A percentile compares a stretch with the other conserved stretches of the same genome.
Conservation (phyloP, 1,140 invertebrate species). For the Brevipalpus yothersi region DNA sequence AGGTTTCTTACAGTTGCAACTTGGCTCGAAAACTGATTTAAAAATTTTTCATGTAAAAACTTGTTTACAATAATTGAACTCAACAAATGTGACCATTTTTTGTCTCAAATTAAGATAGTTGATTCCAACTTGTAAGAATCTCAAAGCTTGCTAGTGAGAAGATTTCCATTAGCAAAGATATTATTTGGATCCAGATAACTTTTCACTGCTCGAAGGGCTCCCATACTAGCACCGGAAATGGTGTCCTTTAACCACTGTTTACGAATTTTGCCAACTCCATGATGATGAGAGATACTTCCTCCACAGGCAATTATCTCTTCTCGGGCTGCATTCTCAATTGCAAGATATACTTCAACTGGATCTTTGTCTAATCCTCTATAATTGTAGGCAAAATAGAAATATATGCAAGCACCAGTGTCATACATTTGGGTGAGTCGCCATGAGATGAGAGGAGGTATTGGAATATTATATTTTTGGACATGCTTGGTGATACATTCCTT, state of each 20-base stretch:
- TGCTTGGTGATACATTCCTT: conserved; percentile 51
- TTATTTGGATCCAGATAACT: conserved; percentile 69
- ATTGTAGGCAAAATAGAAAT: conserved; percentile 92
- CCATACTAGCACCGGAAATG: conserved; percentile 46
- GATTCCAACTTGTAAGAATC: too few species aligned
- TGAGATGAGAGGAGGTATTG: conserved; percentile 35
- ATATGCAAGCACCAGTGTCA: conserved; percentile 85
- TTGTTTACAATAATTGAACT: too few species aligned
- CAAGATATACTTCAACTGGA: conserved; percentile 55
- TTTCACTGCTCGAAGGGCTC: conserved; percentile 54
- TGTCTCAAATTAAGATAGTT: too few species aligned
- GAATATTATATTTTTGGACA: conserved; percentile 29
- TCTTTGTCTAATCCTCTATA: conserved; percentile 28
- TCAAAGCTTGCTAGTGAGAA: conserved; percentile 17
- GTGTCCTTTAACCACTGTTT: conserved; percentile 49
- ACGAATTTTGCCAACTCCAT: conserved; percentile 80
- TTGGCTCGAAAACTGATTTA: too few species aligned
- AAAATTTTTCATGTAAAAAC: too few species aligned
- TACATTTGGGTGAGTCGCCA: conserved; percentile 86
- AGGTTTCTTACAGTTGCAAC: too few species aligned
- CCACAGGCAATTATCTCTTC: conserved; percentile 73
- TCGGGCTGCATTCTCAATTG: conserved; percentile 43
- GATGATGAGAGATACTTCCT: conserved; percentile 85
- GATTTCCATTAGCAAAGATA: conserved; percentile 68
- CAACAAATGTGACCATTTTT: too few species aligned